Percentiles rank a stretch among this genome's conserved stretches.
These are phyloP conservation scores for Spisula subtruncata DNA, from an alignment of 2,888 invertebrate species.

Conservation along the genomic window DNA sequence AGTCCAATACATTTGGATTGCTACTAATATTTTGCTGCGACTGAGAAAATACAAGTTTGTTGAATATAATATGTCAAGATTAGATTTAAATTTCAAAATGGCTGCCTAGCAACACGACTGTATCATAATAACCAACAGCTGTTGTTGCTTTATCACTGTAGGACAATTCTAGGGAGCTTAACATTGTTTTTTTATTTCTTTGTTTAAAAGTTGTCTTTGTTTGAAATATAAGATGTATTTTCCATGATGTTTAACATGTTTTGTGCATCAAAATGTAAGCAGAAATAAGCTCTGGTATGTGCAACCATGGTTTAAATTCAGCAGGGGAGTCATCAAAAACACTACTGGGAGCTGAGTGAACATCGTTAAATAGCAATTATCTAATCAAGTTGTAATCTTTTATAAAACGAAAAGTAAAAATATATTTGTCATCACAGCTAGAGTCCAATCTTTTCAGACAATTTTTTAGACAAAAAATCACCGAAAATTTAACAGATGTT, in stretches of 20 bases:
- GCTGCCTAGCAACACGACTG: background rate
- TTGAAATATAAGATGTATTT: background rate
- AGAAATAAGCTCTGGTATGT: constrained; percentile 16
- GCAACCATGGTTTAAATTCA: background rate
- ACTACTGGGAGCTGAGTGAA: background rate
- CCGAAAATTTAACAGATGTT: background rate
- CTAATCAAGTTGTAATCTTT: background rate
- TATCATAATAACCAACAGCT: background rate
- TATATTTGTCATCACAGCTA: background rate
- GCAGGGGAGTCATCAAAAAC: background rate
- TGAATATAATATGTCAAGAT: background rate
- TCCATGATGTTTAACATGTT: constrained; percentile 1
- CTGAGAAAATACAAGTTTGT: background rate
- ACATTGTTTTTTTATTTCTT: background rate
- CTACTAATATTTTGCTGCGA: too few species aligned
- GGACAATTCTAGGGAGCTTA: background rate
- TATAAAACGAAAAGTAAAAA: background rate
- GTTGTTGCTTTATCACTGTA: background rate
- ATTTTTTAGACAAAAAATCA: background rate
- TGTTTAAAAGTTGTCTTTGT: constrained; percentile 11
- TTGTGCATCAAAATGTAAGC: constrained; percentile 8
- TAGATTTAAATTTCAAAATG: background rate
- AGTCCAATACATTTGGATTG: background rate
- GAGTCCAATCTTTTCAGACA: background rate
- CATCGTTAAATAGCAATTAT: constrained; percentile 6